Evolutionary conservation across 2,888 invertebrate species (phyloP).

Genomic region (Bombylius discolor): DNA sequence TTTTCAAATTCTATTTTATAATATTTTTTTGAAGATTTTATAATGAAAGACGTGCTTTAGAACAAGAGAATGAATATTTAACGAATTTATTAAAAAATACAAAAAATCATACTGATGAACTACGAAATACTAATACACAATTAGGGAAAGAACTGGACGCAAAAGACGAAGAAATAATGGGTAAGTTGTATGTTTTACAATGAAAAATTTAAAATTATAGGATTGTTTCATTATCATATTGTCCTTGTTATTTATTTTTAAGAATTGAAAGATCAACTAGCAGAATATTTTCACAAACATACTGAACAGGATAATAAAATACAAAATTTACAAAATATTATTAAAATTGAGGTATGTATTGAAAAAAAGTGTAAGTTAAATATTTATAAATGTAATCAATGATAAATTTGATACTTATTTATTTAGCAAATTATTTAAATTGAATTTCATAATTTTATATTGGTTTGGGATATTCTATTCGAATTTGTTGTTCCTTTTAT

Average conservation of each 20-base stretch:
- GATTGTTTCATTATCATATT: too few species aligned
- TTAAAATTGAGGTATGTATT: neutral
- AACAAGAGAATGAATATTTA: conserved; percentile 1
- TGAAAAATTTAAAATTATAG: neutral
- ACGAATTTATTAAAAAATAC: neutral
- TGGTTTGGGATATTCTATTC: too few species aligned
- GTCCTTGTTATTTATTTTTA: neutral
- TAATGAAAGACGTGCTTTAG: neutral
- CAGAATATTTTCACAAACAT: neutral
- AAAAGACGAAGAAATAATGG: conserved; percentile 3
- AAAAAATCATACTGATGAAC: conserved; percentile 1
- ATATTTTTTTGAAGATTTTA: neutral
- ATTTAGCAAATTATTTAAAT: too few species aligned
- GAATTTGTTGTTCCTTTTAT: too few species aligned
- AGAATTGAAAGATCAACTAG: neutral
- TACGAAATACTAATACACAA: neutral
- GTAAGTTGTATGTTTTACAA: neutral
- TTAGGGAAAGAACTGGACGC: conserved; percentile 4
- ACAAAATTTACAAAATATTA: neutral
- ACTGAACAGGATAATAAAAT: neutral
- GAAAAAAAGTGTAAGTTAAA: neutral
- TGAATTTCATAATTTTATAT: too few species aligned
- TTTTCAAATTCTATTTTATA: neutral
- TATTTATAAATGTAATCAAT: too few species aligned
- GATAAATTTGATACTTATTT: too few species aligned